These are phyloP conservation scores for Platypus cylindrus DNA, from an alignment of 2,888 invertebrate species.

Conservation along the genomic window DNA sequence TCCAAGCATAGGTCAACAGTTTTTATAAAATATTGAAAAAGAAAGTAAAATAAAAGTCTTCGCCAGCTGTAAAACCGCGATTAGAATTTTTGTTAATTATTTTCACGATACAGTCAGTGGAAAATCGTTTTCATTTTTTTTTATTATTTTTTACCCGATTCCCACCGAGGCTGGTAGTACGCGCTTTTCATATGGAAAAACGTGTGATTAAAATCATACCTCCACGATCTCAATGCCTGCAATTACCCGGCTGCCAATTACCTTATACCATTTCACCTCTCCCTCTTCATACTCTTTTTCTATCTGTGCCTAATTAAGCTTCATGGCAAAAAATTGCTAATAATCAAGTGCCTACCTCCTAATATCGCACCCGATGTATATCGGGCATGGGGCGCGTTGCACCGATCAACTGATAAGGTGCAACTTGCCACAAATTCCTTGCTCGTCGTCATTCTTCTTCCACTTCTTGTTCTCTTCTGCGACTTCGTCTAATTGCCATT, in stretches of 20 bases:
- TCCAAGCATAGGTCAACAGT: no score
- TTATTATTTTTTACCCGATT: no score
- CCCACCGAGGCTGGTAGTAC: no score
- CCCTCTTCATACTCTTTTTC: no score
- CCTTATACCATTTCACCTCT: no score
- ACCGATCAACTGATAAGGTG: constrained; percentile 12
- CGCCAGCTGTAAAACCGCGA: no score
- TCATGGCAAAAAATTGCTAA: constrained; percentile 13
- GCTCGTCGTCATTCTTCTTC: constrained; percentile 4
- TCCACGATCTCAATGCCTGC: constrained; percentile 6
- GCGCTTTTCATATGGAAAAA: no score
- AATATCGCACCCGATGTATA: constrained; percentile 17
- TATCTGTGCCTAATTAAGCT: constrained; percentile 13
- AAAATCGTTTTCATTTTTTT: no score
- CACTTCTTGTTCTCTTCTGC: constrained; percentile 8
- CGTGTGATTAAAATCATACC: constrained; percentile 15
- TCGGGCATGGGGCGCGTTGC: constrained; percentile 8
- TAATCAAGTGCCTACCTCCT: constrained; percentile 13
- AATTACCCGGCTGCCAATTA: constrained; percentile 13
- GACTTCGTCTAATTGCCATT: constrained; percentile 35
- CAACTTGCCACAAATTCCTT: constrained; percentile 14
- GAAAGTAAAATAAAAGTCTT: no score
- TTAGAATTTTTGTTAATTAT: no score
- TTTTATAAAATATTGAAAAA: no score
- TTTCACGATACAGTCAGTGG: no score